Conservation (phyloP, 2,888 invertebrate genomes). For the Homarus gammarus region DNA sequence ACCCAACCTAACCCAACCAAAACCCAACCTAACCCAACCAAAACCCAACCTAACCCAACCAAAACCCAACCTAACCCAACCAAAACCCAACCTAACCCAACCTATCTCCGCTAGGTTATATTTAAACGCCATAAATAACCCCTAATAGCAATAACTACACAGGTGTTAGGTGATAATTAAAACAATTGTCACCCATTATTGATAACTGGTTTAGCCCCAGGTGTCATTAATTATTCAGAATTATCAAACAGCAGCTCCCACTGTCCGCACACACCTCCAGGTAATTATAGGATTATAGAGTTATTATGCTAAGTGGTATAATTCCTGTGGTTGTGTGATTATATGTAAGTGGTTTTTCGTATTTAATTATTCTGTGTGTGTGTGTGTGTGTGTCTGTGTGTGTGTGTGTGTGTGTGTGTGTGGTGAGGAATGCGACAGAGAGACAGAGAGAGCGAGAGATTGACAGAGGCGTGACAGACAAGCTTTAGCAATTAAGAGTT, state of each 20-base stretch:
- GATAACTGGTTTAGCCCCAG: neutral
- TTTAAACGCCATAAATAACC: no score
- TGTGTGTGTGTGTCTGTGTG: slow-evolving; percentile 18
- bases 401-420: slow-evolving; percentile 13
- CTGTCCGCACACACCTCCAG: neutral
- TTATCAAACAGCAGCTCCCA: no score
- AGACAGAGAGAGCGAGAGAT: neutral
- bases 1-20: no score
- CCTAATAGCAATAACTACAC: no score
- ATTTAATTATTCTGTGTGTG: neutral
- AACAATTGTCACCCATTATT: neutral
- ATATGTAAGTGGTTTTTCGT: neutral
- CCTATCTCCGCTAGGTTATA: no score
- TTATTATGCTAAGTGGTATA: neutral
- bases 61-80: no score
- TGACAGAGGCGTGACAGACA: neutral
- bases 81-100: no score
- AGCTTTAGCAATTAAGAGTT: neutral
- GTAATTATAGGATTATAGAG: neutral
- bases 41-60: no score
- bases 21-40: no score
- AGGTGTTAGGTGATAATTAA: neutral
- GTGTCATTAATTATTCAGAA: no score
- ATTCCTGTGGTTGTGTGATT: neutral
- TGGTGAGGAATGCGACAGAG: neutral